Base-by-base conservation (phyloP, 2,888 invertebrate species). In the Epirrhoe tristata region DNA sequence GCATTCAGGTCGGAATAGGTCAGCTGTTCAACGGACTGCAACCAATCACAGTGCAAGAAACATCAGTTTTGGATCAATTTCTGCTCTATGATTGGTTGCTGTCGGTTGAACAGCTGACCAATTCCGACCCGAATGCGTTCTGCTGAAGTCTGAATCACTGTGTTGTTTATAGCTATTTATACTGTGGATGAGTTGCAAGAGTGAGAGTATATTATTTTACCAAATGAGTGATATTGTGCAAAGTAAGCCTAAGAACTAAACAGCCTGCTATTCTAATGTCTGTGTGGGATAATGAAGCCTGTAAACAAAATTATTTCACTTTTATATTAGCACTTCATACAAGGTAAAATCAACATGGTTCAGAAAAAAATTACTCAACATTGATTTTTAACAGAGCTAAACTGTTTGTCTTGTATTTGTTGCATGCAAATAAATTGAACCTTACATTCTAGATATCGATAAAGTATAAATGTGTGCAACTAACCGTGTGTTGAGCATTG, bases 401-500 rank as follows among this genome's bases (percentile, higher is more conserved):
- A 10, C 16, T 39, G 24, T 39, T 14, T 12, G 12, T 48, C 12
- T 8, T 48, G 24, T 55, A 56, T 56, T 34, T n/a, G 14, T 46
- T 10, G 59, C 71, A 71, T 67, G 67, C 67, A 56, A 14, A 32
- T 24, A 34, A 14, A 52, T 51, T 5, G 57, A 31, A n/a, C n/a
- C 16, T 17, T 32, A 36, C 24, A 24, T 7, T 43, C 3, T 12
- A 14, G 16, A 7, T n/a, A 51, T 43, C 16, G 50, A 6, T 24
- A 34, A 8, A 46, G 43, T 7, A 53, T 16, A 17, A 53, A 14
- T 17, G 10, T 10, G 39, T 2, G 6, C 32, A 24, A 59, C 95
- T 92, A 81, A 98, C 98, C 84, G 98, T 96, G 88, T 99, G 98
- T 86, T 99, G 99, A 62, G 99, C 99, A 78, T 97, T 96, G 73